Evolutionary conservation across 2,113 vertebrate species (phyloP), one percentile per base, ranked within the genome.

Genomic region (Zosterops lateralis): DNA sequence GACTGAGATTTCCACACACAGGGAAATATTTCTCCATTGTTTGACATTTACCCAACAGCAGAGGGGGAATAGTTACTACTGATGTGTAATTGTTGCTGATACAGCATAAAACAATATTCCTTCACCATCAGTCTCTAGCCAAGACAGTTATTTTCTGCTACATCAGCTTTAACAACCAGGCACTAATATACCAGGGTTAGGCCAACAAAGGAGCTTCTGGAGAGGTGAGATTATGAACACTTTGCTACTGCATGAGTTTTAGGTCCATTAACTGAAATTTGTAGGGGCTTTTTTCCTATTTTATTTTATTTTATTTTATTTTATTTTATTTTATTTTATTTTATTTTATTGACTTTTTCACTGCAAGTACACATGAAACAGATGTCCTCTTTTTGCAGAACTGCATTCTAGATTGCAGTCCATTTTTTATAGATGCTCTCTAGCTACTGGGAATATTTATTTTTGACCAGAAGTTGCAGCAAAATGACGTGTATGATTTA

Each of bases 11-110:
- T 94, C 44, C 31, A 78, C 61, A 75, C 12, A 56, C 3, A 67
- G 21, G 65, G 38, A 86, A 70, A 74, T 90, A 93, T 84, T 89
- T 93, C 68, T 81, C 89, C 36, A 26, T 40, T 89, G 91, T 90
- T 92, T 96, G 84, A 94, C 87, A 79, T 91, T 89, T 84, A 26
- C 21, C 31, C 45, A 65, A 38, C 8, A 79, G 45, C 45, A 72
- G 56, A 65, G 10, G 9, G 32, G 21, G 15, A 84, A 72, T 31
- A 81, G 32, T 67, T 72, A 79, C 32, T 62, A 29, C 31, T 61
- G 40, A 45, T 45, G 50, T 53, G 36, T 20, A 82, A 48, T 4
- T 74, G 40, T 74, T 90, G 79, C 72, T 93, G 76, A 78, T 81
- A 29, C 19, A 86, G 65, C 72, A 78, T 38, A 77, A 95, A 77